Evolutionary conservation across 2,797 vertebrate genomes (phyloP), one percentile per base, ranked within the genome.

Genomic region (Pangasius mekongensis): DNA sequence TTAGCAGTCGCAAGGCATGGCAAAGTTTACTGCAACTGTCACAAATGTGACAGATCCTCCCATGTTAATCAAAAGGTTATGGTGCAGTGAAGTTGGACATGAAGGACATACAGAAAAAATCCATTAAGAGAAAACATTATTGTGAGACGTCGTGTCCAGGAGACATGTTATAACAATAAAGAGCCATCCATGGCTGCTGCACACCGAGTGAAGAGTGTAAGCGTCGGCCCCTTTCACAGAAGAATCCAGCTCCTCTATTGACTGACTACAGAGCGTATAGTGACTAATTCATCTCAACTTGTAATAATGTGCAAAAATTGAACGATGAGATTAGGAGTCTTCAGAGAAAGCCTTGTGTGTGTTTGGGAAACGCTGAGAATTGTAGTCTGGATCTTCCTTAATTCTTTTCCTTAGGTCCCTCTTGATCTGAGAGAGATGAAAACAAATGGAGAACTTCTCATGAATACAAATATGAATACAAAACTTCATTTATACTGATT

Each of bases 371-470:
- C 97, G 96, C 92, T 98, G 97, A 33, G 97, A 93, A 91, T 88
- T 97, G 94, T 97, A 98, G 83, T 97, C 97, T 0, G 97, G 96
- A 85, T 98, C 98, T 20, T 98, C 97, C 78, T 95, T 96, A 84
- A 98, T 95, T 74, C 97, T 95, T 91, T 97, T 97, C 93, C 97
- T 97, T 83, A 98, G 95, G 91, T 99, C 97, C 0, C 95, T 93
- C 92, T 97, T 97, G 39, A 98, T 97, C 98, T 98, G 94, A 33
- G 88, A 86, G 43, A 18, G 60, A 16, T 10, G 27, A 20, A 39
- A 86, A 52, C 6, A 52, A 18, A 52, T 11, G 62, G 67, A 10
- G 43, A 66, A 30, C 20, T 20, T 8, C 8, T 27, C 11, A 11
- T 30, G 6, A 60, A 81, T n/a, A 64, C 14, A 13, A 10, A 24